Evolutionary conservation across 2,888 invertebrate genomes (phyloP), one percentile per base, ranked within the genome.

Genomic region (Standfussiana lucernea): DNA sequence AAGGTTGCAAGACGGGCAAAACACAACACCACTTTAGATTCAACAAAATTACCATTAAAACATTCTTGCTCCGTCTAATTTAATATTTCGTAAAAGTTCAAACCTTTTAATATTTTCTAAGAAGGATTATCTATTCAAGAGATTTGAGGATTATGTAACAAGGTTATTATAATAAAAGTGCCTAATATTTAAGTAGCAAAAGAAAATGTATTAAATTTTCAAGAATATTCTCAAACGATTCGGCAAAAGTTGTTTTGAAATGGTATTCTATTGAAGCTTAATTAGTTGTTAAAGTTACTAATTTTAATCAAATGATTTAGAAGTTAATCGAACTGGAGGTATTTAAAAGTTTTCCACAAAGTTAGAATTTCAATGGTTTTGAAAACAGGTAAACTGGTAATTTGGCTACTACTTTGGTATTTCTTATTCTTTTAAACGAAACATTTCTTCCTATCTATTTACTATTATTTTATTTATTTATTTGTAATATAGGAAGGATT

Each of bases 51-150:
- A 56, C 32, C 18, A n/a, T n/a, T n/a, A 66, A 84, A 76, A 59
- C 8, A 73, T 76, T 59, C 28, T 80, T 66, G 42, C 65, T 59
- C 47, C 40, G 13, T 59, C 56, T 65, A 72, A 73, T 77, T 72
- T 66, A 77, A 74, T 79, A 76, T 67, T 79, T 71, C 32, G 40
- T 66, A 64, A 84, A 85, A 86, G 73, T 82, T 84, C 79, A 86
- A 83, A 82, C 74, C 79, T 82, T 79, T 83, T 83, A 80, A 76
- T 75, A 76, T 77, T 79, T 73, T 75, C 77, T 79, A 68, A 77
- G 77, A 87, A 83, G 82, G 82, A 88, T 88, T 86, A 82, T 66
- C 67, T 80, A 86, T 80, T 84, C 64, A 82, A 80, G 80, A 75
- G 76, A 75, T 86, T 86, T 65, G 28, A 40, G 68, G 77, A 84